Conservation (phyloP, 2,113 vertebrate genomes). For the Nesospiza acunhae region DNA sequence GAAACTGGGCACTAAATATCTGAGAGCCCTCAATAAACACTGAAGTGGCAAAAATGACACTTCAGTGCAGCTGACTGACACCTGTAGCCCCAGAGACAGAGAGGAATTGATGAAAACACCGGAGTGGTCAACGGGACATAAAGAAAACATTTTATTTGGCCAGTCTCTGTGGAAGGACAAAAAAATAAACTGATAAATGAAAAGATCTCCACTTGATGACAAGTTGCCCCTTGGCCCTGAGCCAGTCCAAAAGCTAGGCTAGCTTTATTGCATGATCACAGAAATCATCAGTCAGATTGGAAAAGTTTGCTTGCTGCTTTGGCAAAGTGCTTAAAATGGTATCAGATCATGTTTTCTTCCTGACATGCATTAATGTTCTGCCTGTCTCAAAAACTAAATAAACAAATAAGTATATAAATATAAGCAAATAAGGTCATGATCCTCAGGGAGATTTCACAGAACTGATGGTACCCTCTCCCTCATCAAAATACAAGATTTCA, state of each 20-base stretch:
- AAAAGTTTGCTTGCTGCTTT: constrained; percentile 1
- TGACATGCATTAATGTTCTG: not conserved
- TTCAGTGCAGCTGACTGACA: not conserved
- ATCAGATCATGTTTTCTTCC: not conserved
- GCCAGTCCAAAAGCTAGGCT: not conserved
- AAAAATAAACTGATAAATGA: not conserved
- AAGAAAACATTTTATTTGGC: not conserved
- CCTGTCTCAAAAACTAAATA: not conserved
- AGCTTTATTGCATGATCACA: not conserved
- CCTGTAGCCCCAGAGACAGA: not conserved
- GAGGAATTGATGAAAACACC: not conserved
- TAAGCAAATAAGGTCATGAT: not conserved
- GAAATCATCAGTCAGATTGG: not conserved
- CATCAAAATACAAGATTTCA: not conserved
- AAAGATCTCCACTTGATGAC: not conserved
- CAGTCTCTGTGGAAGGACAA: not conserved
- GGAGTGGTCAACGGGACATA: not conserved
- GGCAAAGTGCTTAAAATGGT: not conserved
- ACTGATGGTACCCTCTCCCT: not conserved
- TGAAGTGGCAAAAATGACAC: not conserved
- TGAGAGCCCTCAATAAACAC: not conserved
- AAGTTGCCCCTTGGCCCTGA: not conserved
- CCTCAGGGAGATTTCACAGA: not conserved
- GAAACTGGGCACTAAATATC: not conserved
- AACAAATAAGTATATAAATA: not conserved